Base-by-base conservation (phyloP, 2,797 vertebrate species). In the Bradypus variegatus region DNA sequence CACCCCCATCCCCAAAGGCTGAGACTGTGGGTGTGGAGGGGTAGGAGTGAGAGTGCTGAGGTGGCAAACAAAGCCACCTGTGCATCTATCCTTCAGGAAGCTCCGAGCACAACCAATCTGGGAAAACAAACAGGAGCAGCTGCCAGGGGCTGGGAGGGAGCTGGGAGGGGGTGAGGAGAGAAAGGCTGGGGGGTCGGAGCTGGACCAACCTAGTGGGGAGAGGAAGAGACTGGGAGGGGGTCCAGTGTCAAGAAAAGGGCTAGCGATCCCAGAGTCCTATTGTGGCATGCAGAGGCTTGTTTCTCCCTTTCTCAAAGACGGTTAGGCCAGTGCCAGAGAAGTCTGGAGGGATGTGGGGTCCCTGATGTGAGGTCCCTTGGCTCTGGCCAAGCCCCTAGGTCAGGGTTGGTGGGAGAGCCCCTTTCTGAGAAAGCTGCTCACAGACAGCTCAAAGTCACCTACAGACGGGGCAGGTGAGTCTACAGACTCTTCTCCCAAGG, bases 31-130 rank as follows among this genome's bases (percentile, higher is more conserved):
- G 15, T 81, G 79, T 83, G 69, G 90, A 94, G 88, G 76, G 94
- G 92, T 69, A 64, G 89, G 64, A 62, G 77, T 82, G 88, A 90
- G 62, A 31, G 85, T 80, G 89, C 92, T 86, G 96, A 95, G 95
- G 96, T 95, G 96, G 97, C 97, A 98, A 98, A 98, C 97, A 98
- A 97, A 97, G 96, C 97, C 97, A 98, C 97, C 97, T 98, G 97
- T 97, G 97, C 96, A 69, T 91, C 96, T 93, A 96, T 94, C 96
- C 93, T 96, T 96, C 97, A 97, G 97, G 97, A 98, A 98, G 96
- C 95, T 92, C 95, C 90, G 83, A 96, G 96, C 94, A 31, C 96
- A 97, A 96, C 97, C 67, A 81, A 97, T 95, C 97, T 96, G 91
- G 96, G 94, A 97, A 97, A 97, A 96, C 95, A 98, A 98, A 98